phyloP scores from a whole-genome alignment of 1,140 invertebrate species.

The Atopsyche davidsoni region DNA sequence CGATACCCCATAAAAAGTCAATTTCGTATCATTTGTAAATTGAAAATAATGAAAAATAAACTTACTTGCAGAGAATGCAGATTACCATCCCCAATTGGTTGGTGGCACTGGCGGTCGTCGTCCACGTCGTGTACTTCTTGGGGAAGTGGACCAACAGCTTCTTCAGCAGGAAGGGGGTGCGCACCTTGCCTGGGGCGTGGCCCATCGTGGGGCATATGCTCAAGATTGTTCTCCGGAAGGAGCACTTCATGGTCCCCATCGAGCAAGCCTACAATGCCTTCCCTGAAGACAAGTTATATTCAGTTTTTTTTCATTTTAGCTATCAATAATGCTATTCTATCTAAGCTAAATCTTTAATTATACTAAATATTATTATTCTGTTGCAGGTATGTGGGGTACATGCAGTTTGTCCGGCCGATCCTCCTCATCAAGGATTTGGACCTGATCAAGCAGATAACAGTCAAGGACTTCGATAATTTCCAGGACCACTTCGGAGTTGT shows the following conservation, averaged over 20 bases:
- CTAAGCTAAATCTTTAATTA: conserved; percentile 38
- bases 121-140: too few species aligned
- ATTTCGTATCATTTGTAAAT: too few species aligned
- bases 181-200: background rate
- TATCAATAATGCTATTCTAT: conserved; percentile 35
- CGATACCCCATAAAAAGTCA: too few species aligned
- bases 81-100: too few species aligned
- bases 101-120: too few species aligned
- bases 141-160: background rate
- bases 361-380: background rate
- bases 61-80: too few species aligned
- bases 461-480: conserved; percentile 29
- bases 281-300: background rate
- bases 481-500: conserved; percentile 27
- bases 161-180: background rate
- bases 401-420: conserved; percentile 9
- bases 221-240: background rate
- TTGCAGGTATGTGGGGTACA: conserved; percentile 22
- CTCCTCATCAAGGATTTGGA: conserved; percentile 24
- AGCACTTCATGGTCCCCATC: background rate
- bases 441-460: conserved; percentile 22
- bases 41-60: too few species aligned
- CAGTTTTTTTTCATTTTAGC: too few species aligned
- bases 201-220: conserved; percentile 1
- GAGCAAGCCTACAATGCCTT: background rate